Conservation (phyloP, 2,888 invertebrate genomes). For the Mechanitis messenoides region DNA sequence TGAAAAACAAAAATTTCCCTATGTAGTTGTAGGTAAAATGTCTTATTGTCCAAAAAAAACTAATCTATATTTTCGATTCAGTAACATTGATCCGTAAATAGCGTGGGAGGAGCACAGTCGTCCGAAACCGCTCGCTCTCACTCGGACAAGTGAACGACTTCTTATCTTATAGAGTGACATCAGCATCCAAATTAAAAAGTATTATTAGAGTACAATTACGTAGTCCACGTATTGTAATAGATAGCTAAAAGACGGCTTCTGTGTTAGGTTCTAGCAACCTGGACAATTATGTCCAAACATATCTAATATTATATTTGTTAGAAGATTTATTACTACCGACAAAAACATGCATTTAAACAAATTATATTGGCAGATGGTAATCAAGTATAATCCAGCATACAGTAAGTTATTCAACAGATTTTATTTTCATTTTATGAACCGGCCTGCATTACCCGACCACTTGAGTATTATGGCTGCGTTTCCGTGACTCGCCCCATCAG, state of each 20-base stretch:
- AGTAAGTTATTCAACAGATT: constrained; percentile 23
- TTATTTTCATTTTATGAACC: constrained; percentile 28
- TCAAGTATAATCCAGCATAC: constrained; percentile 23
- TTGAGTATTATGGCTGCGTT: constrained; percentile 17
- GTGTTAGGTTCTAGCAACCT: background rate
- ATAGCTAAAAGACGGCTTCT: constrained; percentile 3
- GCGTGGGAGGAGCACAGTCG: constrained; percentile 37
- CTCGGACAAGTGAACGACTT: constrained; percentile 63
- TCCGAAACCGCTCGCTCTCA: constrained; percentile 41
- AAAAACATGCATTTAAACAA: constrained; percentile 11
- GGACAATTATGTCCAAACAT: background rate
- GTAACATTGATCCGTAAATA: constrained; percentile 61
- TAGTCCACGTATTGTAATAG: constrained; percentile 8
- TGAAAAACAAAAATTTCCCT: background rate
- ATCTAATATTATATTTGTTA: no score
- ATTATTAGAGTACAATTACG: constrained; percentile 24
- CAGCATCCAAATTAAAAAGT: constrained; percentile 47
- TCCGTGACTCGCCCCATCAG: constrained; percentile 13
- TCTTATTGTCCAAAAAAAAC: background rate
- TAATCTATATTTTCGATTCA: constrained; percentile 30
- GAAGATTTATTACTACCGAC: background rate
- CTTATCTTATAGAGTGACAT: constrained; percentile 57
- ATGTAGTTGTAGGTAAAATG: background rate
- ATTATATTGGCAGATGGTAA: constrained; percentile 15
- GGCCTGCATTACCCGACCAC: constrained; percentile 26